Evolutionary conservation across 2,888 invertebrate genomes (phyloP), one percentile per base, ranked within the genome.

Genomic region (Drosophila melanocephala): DNA sequence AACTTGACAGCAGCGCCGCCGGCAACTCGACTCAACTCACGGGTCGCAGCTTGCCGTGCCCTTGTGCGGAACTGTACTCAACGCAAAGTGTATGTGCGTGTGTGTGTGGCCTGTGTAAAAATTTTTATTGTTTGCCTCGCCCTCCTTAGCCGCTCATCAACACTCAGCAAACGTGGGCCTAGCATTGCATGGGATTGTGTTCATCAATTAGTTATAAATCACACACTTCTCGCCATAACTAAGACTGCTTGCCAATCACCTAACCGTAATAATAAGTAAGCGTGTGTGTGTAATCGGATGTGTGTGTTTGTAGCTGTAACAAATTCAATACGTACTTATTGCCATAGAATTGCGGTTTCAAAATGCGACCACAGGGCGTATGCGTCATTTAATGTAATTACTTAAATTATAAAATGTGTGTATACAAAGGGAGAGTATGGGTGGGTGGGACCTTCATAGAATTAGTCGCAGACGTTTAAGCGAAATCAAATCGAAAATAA

Each of bases 161-260:
- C 51, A 37, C 37, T 55, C 44, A 47, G 37, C 26, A 50, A 47
- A 28, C 22, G 44, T 50, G 35, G 53, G 69, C 10, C 47, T 44
- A 63, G 9, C 59, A 74, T 72, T 88, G 70, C 56, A 68, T 64
- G 61, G 80, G 50, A 58, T 89, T 89, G 72, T 84, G 87, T 76
- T 89, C 79, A 74, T 87, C 72, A 84, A 87, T 89, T 84, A 84
- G 84, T 70, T 84, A 84, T 81, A 75, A 86, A 86, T 87, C 84
- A 84, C 63, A 84, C 73, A 75, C 69, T 53, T 60, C 69, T 58
- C 66, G 66, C 39, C 65, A 50, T 60, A 47, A 30, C 64, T 62
- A 59, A 51, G 22, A 51, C 35, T 33, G 37, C 51, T 50, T 39
- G 35, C 39, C 47, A 57, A 68, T 58, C 58, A 58, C 44, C 22